phyloP scores from a whole-genome alignment of 2,797 vertebrate species.

The Clarias platycephalus region DNA sequence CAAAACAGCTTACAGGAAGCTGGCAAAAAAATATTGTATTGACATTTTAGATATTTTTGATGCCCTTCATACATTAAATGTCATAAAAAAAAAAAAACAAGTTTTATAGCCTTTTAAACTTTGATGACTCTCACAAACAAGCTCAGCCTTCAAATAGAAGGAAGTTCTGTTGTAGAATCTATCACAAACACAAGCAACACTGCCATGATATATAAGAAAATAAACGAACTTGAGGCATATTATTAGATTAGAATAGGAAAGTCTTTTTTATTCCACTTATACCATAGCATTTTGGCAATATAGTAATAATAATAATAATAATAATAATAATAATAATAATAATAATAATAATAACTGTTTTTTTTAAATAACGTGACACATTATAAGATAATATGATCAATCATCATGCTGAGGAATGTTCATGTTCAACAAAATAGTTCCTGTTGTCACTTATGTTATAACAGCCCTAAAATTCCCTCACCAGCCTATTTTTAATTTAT shows the following conservation, averaged over 20 bases:
- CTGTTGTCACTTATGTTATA: background rate
- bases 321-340: too few relatives aligned
- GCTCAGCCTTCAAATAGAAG: slow-evolving; percentile 10
- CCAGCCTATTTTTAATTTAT: background rate
- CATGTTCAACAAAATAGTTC: background rate
- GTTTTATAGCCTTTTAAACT: background rate
- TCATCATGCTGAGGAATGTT: background rate
- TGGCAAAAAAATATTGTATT: background rate
- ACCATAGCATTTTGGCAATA: background rate
- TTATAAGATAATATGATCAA: background rate
- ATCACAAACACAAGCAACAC: background rate
- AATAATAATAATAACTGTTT: background rate
- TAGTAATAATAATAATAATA: too few relatives aligned
- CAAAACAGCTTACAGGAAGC: background rate
- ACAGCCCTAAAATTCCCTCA: background rate
- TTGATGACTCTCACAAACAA: slow-evolving; percentile 12
- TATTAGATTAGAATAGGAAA: too few relatives aligned
- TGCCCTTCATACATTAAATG: background rate
- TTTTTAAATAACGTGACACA: background rate
- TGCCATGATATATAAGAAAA: background rate
- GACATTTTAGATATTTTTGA: background rate
- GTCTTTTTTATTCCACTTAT: background rate
- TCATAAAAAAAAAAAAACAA: background rate
- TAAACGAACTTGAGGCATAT: background rate
- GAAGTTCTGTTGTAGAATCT: slow-evolving; percentile 15